Base-by-base conservation (phyloP, 2,113 vertebrate genomes). In the Triplophysa tibetana region DNA sequence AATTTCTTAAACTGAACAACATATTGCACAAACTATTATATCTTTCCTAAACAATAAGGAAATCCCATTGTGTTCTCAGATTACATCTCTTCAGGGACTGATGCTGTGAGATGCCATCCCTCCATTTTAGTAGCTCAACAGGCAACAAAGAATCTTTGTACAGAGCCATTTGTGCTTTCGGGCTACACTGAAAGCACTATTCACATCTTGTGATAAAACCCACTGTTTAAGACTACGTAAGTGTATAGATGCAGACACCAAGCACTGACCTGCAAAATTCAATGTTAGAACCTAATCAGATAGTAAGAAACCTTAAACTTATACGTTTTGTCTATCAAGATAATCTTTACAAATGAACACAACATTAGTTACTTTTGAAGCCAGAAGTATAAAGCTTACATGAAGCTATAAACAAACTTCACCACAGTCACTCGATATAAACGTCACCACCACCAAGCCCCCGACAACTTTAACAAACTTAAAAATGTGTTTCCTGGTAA, bases 101-200 rank as follows among this genome's bases (percentile, higher is more conserved):
- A 70, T 60, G 38, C 68, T 67, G 68, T 63, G 65, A 65, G 65
- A 26, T 67, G 75, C 41, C 50, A 64, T 73, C 41, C 48, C 16
- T 3, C 41, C 8, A 38, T 50, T 60, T 78, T 50, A 69, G 38
- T 19, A 8, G 19, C 43, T 60, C 33, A 65, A 54, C 56, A 26
- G 58, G 66, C 8, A 77, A 43, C n/a, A 41, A 1, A 48, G 23
- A 5, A 13, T 81, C 48, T 43, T 68, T 68, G 66, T 77, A 70
- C 48, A n/a, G 21, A 66, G 14, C 10, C 38, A 26, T 48, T 14
- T 50, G 24, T 67, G 62, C 29, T 19, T 2, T 52, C 17, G 11
- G 41, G 8, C 41, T 48, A n/a, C 41, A 14, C 0, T 52, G 63
- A 65, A 43, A 65, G 9, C 6, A 66, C 17, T 52, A 77, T 63